Evolutionary conservation across 2,113 vertebrate genomes (phyloP), one percentile per base, ranked within the genome.

Genomic region (Anguilla rostrata): DNA sequence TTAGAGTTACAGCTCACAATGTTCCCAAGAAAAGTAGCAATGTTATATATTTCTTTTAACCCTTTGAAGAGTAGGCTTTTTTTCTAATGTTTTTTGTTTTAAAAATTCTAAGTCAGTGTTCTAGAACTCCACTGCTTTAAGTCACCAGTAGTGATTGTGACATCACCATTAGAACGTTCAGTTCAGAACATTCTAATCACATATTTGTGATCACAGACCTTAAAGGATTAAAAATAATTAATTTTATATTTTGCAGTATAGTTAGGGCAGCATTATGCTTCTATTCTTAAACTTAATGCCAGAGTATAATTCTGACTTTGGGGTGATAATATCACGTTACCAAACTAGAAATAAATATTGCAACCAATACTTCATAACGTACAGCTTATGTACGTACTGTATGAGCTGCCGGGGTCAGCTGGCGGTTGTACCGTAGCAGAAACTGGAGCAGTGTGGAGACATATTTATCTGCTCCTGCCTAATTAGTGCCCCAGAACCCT

Each of bases 401-500:
- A 34, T 34, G 22, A 75, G 26, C 71, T 75, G 71, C 34, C 71
- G 34, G 71, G 71, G 71, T 75, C n/a, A 75, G 26, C 60, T 66
- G 12, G n/a, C 29, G 12, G 71, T 34, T 75, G n/a, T 75, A 75
- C n/a, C 26, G n/a, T 12, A 9, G 71, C n/a, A 75, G 26, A 80
- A 39, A 80, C 20, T 39, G 39, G 39, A 40, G 40, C 39, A 41
- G 40, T 20, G 40, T 39, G 20, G 90, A 93, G 93, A 94, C 92
- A 95, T 93, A 94, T 93, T 93, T 93, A 91, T 93, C 88, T 63
- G 87, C 90, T 15, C 53, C 29, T 39, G 46, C 91, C 91, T 95
- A 95, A 95, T 95, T 95, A 95, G 94, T 91, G 91, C 89, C 7
- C 90, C 90, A 90, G 92, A 92, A 92, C 92, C 94, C 94, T 93